A percentile compares a stretch with the other conserved stretches of the same genome.
Evolutionary conservation across 2,113 vertebrate species (phyloP).

Genomic region (Oncorhynchus keta): DNA sequence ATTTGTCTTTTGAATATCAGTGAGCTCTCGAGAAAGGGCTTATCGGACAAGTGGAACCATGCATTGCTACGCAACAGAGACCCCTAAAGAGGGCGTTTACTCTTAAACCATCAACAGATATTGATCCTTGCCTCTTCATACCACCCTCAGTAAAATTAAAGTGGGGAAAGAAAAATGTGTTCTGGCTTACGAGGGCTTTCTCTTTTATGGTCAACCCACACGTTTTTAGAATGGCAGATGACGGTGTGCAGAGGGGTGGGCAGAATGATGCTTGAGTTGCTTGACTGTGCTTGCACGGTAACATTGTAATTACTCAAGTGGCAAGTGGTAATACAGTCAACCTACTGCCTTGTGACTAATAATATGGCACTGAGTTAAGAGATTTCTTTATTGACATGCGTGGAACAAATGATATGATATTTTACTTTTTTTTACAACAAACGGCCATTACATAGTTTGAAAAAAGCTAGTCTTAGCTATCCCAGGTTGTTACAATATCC

Average conservation of each 20-base stretch:
- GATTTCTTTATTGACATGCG: not conserved
- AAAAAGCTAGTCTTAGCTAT: too few species aligned
- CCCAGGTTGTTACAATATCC: too few species aligned
- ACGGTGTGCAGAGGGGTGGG: not conserved
- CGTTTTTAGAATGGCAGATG: not conserved
- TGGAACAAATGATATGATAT: not conserved
- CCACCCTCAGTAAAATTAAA: not conserved
- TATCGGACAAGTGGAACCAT: constrained; percentile 9
- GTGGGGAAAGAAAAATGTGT: constrained; percentile 3
- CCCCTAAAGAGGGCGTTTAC: constrained; percentile 5
- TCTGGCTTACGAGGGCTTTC: not conserved
- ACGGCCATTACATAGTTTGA: too few species aligned
- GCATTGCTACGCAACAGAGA: constrained; percentile 2
- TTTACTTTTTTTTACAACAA: too few species aligned
- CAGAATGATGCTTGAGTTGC: not conserved
- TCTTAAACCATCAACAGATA: not conserved
- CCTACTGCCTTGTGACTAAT: not conserved
- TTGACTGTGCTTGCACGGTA: too few species aligned
- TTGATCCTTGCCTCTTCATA: not conserved
- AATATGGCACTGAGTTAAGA: not conserved
- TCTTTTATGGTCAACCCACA: not conserved
- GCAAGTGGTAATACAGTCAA: not conserved
- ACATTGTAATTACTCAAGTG: too few species aligned
- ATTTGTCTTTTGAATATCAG: constrained; percentile 10
- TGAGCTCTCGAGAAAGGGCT: constrained; percentile 7